Evolutionary conservation across 2,797 vertebrate genomes (phyloP), one percentile per base, ranked within the genome.

Genomic region (Pachyuromys duprasi): DNA sequence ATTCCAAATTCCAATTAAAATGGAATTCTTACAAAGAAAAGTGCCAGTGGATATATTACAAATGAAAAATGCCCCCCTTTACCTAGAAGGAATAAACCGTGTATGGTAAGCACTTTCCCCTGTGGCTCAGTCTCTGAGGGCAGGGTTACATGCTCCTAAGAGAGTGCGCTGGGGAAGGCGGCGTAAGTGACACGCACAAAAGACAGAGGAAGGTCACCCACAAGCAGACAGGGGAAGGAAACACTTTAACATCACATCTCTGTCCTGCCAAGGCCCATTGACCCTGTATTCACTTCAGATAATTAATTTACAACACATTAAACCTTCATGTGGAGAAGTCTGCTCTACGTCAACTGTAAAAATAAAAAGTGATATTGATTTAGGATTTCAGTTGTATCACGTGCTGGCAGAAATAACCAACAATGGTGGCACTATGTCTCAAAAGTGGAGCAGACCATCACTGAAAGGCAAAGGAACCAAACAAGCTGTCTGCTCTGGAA

Each of bases 261-360:
- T 82, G 98, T 98, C 98, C 98, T 98, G 98, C 98, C 99, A 99
- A 99, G 99, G 98, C 98, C 99, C 98, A 98, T 98, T 99, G 99
- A 99, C 99, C 98, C 97, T 95, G 97, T 96, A 96, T 98, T 99
- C 99, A 99, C 99, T 99, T 98, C 98, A 98, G 98, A 98, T 99
- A 99, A 99, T 99, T 98, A 99, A 99, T 99, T 99, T 98, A 98
- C 98, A 99, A 99, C 99, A 99, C 99, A 99, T 99, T 98, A 99
- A 99, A 99, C 98, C 98, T 98, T 98, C 97, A 98, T 98, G 99
- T 99, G 98, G 98, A 98, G 98, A 98, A 98, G 96, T 95, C 98
- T 97, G 98, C 96, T 97, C 95, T 91, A 97, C 98, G 98, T 98
- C 98, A 98, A 98, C 97, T 98, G 98, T 98, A 98, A 97, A 99